A percentile compares a stretch with the other conserved stretches of the same genome.
Evolutionary conservation across 2,797 vertebrate genomes (phyloP).

Genomic region (Catamblyrhynchus diadema): DNA sequence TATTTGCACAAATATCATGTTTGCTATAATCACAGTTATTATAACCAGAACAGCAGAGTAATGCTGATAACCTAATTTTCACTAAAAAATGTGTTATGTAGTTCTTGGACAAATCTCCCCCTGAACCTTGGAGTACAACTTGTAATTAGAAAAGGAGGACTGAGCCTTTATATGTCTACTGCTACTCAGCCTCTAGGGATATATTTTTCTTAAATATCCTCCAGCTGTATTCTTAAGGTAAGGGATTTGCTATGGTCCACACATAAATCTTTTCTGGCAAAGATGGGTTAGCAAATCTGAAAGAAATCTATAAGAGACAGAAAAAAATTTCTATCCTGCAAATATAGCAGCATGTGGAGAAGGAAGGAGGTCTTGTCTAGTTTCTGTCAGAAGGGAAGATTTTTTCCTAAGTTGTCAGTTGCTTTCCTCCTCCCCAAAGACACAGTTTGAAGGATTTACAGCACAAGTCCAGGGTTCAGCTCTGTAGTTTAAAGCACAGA

Average conservation of each 20-base stretch:
- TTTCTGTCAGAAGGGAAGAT: not conserved
- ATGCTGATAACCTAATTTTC: not conserved
- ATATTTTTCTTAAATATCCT: not conserved
- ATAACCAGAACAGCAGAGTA: not conserved
- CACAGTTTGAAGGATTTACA: not conserved
- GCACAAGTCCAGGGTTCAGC: not conserved
- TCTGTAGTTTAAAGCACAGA: not conserved
- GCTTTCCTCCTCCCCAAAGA: not conserved
- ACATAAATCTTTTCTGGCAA: not conserved
- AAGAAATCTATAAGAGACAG: not conserved
- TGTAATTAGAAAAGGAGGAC: not conserved
- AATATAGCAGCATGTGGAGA: not conserved
- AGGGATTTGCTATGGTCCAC: not conserved
- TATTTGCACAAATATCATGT: not conserved
- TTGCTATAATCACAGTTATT: not conserved
- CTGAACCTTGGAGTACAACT: not conserved
- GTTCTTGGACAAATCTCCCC: conserved; percentile 2
- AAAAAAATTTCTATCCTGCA: not conserved
- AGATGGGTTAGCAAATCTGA: not conserved
- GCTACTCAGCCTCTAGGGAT: not conserved
- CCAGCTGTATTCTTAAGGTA: not conserved
- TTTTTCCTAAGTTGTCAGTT: not conserved
- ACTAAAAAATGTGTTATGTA: not conserved
- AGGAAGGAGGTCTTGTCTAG: not conserved
- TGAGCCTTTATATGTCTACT: not conserved